Evolutionary conservation across 2,888 invertebrate species (phyloP).

Genomic region (Gymnosoma rotundatum): DNA sequence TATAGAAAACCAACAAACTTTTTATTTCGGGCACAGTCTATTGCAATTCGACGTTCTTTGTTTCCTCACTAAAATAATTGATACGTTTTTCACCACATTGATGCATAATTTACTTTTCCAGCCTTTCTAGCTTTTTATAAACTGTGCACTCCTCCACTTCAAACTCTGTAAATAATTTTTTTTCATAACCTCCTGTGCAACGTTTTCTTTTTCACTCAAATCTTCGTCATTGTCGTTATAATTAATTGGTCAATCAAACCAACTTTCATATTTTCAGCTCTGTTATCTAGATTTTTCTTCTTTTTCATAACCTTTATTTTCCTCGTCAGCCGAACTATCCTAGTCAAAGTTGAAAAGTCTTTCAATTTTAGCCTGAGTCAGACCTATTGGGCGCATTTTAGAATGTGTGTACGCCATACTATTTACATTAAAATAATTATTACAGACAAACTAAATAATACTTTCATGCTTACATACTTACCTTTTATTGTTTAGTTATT

Average conservation of each 20-base stretch:
- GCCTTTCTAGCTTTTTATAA: too few relatives aligned
- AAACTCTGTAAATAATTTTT: too few relatives aligned
- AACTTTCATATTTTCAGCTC: slow-evolving; percentile 7
- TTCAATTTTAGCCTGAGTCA: slow-evolving; percentile 56
- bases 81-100: too few relatives aligned
- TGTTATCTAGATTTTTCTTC: slow-evolving; percentile 53
- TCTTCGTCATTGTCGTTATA: too few relatives aligned
- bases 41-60: too few relatives aligned
- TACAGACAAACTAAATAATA: slow-evolving; percentile 61
- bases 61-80: too few relatives aligned
- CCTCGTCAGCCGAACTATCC: slow-evolving; percentile 62
- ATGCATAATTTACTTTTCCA: too few relatives aligned
- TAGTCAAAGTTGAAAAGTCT: slow-evolving; percentile 61
- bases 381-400: slow-evolving; percentile 64
- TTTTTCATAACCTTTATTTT: slow-evolving; percentile 64
- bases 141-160: too few relatives aligned
- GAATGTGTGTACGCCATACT: slow-evolving; percentile 66
- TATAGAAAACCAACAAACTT: too few relatives aligned
- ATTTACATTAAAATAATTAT: slow-evolving; percentile 62
- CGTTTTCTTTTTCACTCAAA: too few relatives aligned
- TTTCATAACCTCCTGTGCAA: too few relatives aligned
- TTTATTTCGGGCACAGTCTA: too few relatives aligned
- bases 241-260: slow-evolving; percentile 65
- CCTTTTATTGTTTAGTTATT: slow-evolving; percentile 56
- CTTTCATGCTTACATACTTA: slow-evolving; percentile 52